Conservation (phyloP, 2,888 invertebrate species). For the Pyrochroa serraticornis region DNA sequence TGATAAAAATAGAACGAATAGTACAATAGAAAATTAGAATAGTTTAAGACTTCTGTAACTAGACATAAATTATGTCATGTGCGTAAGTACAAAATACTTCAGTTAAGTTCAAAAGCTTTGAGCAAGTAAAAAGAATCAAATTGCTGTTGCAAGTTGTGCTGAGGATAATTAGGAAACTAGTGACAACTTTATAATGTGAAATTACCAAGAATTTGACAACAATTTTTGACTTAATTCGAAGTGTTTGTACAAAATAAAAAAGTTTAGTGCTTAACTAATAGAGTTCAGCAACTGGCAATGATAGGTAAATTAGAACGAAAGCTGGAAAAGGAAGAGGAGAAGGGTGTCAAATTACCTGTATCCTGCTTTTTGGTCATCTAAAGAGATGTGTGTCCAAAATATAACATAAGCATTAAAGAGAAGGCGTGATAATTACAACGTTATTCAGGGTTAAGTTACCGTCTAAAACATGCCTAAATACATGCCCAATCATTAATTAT, state of each 20-base stretch:
- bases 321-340: constrained; percentile 20
- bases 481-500: no score
- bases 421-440: constrained; percentile 10
- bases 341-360: constrained; percentile 41
- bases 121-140: no score
- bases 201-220: no score
- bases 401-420: constrained; percentile 20
- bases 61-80: no score
- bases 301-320: constrained; percentile 16
- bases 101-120: not conserved
- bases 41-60: no score
- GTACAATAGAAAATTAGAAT: no score
- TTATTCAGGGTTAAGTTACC: no score
- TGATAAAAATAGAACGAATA: no score
- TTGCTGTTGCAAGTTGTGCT: no score
- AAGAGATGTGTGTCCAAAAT: constrained; percentile 25
- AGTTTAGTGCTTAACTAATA: constrained; percentile 11
- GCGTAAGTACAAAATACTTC: not conserved
- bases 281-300: constrained; percentile 28
- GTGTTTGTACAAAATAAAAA: not conserved
- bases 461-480: constrained; percentile 1
- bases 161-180: no score
- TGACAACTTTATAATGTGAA: no score
- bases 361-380: constrained; percentile 36
- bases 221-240: not conserved